These are phyloP conservation scores for Frankliniella fusca DNA, from an alignment of 2,888 invertebrate genomes.

Conservation along the genomic window DNA sequence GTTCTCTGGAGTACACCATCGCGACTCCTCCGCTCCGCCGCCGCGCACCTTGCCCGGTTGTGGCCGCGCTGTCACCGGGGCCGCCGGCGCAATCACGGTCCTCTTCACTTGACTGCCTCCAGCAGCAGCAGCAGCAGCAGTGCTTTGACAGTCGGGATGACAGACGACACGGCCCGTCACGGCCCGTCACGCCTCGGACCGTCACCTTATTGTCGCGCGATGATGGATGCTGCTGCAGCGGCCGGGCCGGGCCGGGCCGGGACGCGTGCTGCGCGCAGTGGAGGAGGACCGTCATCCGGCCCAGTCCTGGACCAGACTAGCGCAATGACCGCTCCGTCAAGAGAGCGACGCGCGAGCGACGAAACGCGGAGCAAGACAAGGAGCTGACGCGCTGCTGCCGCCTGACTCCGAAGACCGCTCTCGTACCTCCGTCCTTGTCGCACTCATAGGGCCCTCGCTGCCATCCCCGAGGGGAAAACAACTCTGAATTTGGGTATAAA, in stretches of 20 bases:
- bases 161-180: constrained; percentile 17
- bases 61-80: no score
- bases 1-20: no score
- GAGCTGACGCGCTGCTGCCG: no score
- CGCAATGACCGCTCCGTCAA: neutral
- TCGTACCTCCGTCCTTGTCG: no score
- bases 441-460: no score
- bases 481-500: no score
- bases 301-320: neutral
- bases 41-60: no score
- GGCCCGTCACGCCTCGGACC: neutral
- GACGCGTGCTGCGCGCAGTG: neutral
- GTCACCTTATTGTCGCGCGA: constrained; percentile 13
- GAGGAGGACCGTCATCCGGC: neutral
- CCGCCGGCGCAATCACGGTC: neutral
- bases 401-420: no score
- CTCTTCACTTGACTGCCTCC: neutral
- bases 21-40: no score
- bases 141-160: constrained; percentile 12
- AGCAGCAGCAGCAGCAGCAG: neutral
- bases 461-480: no score
- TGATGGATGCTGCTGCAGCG: neutral
- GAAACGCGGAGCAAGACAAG: neutral
- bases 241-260: neutral
- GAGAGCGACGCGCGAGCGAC: neutral